Evolutionary conservation across 2,797 vertebrate species (phyloP), one percentile per base, ranked within the genome.

Genomic region (Enteromius mattozi): DNA sequence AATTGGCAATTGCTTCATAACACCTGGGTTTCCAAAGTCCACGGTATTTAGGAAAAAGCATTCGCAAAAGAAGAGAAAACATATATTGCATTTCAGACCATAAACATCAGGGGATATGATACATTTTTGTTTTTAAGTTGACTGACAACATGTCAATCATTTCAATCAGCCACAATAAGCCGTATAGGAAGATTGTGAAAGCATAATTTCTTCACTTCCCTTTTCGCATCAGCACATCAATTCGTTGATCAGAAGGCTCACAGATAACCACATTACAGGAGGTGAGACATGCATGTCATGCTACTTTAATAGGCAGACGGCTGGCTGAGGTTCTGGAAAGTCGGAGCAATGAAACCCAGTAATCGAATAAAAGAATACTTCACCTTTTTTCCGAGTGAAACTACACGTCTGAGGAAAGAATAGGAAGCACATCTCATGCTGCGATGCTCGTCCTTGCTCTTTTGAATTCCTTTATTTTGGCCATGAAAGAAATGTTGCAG

Each of bases 371-470:
- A 87, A 81, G 49, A 88, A 59, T 83, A 86, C 75, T 83, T 84
- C 78, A 86, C 87, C 86, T 87, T 75, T 80, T 80, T 85, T 82
- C 66, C 75, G 14, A 40, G 72, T 85, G 84, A 86, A 83, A 87
- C 76, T 81, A 82, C 47, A 84, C 35, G 30, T 79, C 79, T 27
- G 33, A 70, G 33, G 27, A 13, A 80, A 82, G 37, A 86, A 87
- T 81, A 85, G 42, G 47, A 4, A 45, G 45, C 71, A 63, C 19
- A 24, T 35, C 75, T 71, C 76, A 83, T 24, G 59, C 82, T 77
- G 82, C 37, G 6, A 24, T 37, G 47, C 81, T 80, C 47, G 68
- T 63, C 85, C 80, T 70, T 74, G 63, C 65, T 70, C 54, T 59
- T 86, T 89, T 87, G 12, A 85, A 74, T 80, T 72, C 61, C 33